These are phyloP conservation scores for Tachuris rubrigastra DNA, from an alignment of 2,113 vertebrate genomes.

Conservation along the genomic window DNA sequence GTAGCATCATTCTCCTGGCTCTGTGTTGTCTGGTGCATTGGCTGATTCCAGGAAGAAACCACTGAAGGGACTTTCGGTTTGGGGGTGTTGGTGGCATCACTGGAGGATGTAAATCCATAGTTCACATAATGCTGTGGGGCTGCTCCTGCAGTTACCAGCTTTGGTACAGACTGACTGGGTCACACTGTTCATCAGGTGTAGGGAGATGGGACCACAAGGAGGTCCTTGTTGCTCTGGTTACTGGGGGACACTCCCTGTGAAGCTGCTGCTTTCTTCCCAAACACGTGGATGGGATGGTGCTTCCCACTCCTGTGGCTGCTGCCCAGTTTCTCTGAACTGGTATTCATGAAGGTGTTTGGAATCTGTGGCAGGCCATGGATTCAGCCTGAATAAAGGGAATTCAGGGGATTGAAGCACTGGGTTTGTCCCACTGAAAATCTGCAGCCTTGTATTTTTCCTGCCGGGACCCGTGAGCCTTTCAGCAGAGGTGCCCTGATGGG, in stretches of 20 bases:
- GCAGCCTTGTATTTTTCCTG: background rate
- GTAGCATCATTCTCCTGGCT: background rate
- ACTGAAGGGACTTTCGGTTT: background rate
- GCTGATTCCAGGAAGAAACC: background rate
- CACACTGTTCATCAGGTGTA: background rate
- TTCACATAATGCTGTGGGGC: background rate
- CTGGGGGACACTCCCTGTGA: background rate
- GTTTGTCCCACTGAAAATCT: background rate
- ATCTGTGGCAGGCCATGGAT: background rate
- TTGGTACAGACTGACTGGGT: background rate
- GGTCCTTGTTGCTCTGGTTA: background rate
- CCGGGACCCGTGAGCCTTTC: background rate
- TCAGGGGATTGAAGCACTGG: background rate
- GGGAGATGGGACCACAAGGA: background rate
- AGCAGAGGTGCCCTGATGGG: background rate
- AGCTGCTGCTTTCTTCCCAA: background rate
- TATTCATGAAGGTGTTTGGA: background rate
- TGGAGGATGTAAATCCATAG: background rate
- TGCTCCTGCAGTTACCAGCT: background rate
- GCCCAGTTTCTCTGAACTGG: background rate
- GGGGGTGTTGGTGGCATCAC: background rate
- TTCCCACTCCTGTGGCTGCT: background rate
- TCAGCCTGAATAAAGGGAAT: background rate
- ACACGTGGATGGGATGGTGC: background rate
- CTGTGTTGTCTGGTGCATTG: background rate